A percentile compares a stretch with the other conserved stretches of the same genome.
Evolutionary conservation across 2,113 vertebrate species (phyloP).

Genomic region (Scomber japonicus): DNA sequence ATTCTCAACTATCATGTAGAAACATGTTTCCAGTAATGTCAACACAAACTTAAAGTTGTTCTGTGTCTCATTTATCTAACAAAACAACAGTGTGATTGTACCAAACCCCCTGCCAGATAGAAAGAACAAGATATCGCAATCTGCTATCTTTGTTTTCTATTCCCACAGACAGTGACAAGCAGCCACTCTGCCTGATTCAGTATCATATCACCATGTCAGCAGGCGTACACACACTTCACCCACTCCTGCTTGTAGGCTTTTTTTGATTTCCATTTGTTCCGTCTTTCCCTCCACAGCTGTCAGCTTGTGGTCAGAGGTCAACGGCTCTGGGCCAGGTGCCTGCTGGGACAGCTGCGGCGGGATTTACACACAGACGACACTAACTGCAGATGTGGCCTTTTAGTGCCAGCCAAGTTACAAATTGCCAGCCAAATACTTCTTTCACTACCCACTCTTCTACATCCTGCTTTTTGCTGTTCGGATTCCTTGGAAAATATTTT

Average conservation of each 20-base stretch:
- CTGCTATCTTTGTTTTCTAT: slow-evolving; percentile 4
- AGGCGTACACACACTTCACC: slow-evolving; percentile 3
- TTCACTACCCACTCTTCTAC: neutral
- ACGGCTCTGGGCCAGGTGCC: slow-evolving; percentile 77
- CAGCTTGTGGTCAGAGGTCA: slow-evolving; percentile 75
- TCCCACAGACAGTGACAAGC: slow-evolving; percentile 17
- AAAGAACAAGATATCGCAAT: slow-evolving; percentile 40
- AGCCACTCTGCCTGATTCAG: slow-evolving; percentile 28
- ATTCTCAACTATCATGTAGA: neutral
- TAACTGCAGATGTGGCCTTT: slow-evolving; percentile 72
- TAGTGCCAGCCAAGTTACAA: slow-evolving; percentile 31
- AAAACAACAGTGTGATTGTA: slow-evolving; percentile 6
- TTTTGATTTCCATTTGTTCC: slow-evolving; percentile 73
- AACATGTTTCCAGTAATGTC: slow-evolving; percentile 26
- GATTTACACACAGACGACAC: slow-evolving; percentile 61
- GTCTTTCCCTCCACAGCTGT: slow-evolving; percentile 80
- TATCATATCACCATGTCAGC: slow-evolving; percentile 40
- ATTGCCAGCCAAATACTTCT: neutral
- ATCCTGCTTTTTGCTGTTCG: neutral
- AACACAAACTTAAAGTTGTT: slow-evolving; percentile 12
- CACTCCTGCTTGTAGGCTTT: slow-evolving; percentile 30
- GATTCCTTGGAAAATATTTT: neutral
- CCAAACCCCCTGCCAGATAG: slow-evolving; percentile 13
- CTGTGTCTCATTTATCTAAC: slow-evolving; percentile 25
- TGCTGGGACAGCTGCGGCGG: slow-evolving; percentile 77